Evolutionary conservation across 1,140 invertebrate genomes (phyloP).

Genomic region (Leptinotarsa defecta): DNA sequence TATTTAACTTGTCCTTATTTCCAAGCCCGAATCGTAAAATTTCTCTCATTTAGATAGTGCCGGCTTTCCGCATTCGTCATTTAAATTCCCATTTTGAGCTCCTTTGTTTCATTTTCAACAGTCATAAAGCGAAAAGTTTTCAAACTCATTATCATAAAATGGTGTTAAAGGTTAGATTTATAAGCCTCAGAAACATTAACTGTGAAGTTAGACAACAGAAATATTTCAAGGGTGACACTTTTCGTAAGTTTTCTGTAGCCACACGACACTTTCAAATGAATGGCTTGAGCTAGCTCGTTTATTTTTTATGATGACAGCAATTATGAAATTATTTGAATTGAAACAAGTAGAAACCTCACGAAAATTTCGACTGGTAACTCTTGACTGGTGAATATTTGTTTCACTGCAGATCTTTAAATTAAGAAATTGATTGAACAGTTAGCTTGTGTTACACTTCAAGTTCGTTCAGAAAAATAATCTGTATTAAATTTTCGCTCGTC

Average conservation of each 20-base stretch:
- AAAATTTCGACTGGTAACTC: too few species aligned
- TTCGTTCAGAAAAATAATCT: too few species aligned
- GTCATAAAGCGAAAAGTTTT: conserved; percentile 24
- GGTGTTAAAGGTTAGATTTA: conserved; percentile 17
- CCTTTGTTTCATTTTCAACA: conserved; percentile 26
- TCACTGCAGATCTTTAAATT: too few species aligned
- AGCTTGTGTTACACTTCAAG: too few species aligned
- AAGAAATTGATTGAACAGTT: too few species aligned
- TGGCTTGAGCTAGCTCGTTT: neutral
- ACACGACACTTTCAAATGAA: conserved; percentile 9
- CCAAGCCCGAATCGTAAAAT: neutral
- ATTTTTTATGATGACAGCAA: conserved; percentile 2
- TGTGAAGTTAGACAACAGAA: conserved; percentile 3
- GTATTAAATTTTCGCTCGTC: too few species aligned
- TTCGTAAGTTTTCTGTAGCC: conserved; percentile 16
- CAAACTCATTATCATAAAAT: conserved; percentile 10
- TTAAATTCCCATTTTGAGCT: conserved; percentile 5
- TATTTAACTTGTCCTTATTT: neutral
- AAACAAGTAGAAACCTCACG: neutral
- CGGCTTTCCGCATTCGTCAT: neutral
- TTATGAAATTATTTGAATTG: conserved; percentile 1
- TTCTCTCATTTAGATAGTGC: neutral
- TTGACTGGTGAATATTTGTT: too few species aligned
- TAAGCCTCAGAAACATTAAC: neutral
- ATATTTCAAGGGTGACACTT: conserved; percentile 14